Conservation (phyloP, 2,113 vertebrate species). For the Trachemys scripta region DNA sequence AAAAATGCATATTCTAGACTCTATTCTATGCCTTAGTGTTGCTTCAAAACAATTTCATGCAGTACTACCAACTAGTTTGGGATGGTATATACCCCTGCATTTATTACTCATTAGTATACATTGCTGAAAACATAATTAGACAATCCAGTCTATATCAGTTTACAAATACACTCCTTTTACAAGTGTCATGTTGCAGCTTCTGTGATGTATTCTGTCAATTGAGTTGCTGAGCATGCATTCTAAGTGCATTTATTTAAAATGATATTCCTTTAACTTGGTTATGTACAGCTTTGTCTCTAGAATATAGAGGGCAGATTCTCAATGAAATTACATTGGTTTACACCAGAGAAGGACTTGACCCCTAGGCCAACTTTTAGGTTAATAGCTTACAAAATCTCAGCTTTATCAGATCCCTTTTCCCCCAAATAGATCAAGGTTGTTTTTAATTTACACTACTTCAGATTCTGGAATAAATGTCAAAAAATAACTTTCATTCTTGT, state of each 20-base stretch:
- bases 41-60: neutral
- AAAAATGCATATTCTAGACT: neutral
- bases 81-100: neutral
- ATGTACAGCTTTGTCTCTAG: accelerated
- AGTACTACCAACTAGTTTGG: neutral
- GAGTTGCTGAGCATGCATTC: neutral
- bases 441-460: neutral
- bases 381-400: neutral
- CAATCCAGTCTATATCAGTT: neutral
- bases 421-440: neutral
- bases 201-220: neutral
- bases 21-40: neutral
- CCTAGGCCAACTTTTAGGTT: neutral
- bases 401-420: neutral
- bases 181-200: neutral
- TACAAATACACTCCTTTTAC: neutral
- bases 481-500: neutral
- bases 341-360: neutral
- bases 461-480: neutral
- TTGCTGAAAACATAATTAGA: neutral
- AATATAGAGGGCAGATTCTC: neutral
- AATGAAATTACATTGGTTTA: neutral
- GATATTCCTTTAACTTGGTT: neutral
- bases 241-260: neutral
- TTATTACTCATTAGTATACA: neutral